Base-by-base conservation (phyloP, 1,140 invertebrate species). In the Polypedilum pembai region DNA sequence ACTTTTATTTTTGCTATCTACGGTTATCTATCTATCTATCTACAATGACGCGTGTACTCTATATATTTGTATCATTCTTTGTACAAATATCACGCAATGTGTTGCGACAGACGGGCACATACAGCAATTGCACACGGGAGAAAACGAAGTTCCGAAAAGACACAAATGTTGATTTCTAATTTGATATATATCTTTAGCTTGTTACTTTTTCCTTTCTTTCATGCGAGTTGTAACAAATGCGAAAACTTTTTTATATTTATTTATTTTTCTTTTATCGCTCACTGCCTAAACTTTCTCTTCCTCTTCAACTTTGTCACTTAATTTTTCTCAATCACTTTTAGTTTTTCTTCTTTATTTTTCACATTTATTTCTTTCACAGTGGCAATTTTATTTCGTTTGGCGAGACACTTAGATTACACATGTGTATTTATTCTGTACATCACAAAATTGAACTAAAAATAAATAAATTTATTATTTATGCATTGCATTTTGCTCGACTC, bases 161-260 rank as follows among this genome's bases (percentile, higher is more conserved):
- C 24, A 33, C 24, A 33, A 33, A 33, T 33, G 24, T 33, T 33
- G 24, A 33, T 33, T 33, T 33, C 24, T 33, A 33, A 33, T 33
- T 3, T 33, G 24, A 33, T 33, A 33, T 33, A 33, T 33, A 33
- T 33, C 24, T 33, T 33, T 33, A 33, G 24, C 24, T 33, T 33
- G 24, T 33, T 33, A 33, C 24, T 33, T 33, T 33, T 33, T 33
- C 5, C 24, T 1, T 33, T 33, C 24, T 33, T 33, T 1, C 24
- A 5, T 33, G 24, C 24, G 24, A 33, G 24, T 33, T 33, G 24
- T 33, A 56, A 56, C 45, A 56, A 56, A 56, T 56, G 45, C n/a
- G n/a, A 56, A 56, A 56, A 56, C 45, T 56, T 56, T 45, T 56
- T n/a, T 56, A n/a, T 56, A n/a, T 12, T n/a, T 56, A 56, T 56